phyloP scores from a whole-genome alignment of 2,113 vertebrate species.

The Rutilus rutilus region DNA sequence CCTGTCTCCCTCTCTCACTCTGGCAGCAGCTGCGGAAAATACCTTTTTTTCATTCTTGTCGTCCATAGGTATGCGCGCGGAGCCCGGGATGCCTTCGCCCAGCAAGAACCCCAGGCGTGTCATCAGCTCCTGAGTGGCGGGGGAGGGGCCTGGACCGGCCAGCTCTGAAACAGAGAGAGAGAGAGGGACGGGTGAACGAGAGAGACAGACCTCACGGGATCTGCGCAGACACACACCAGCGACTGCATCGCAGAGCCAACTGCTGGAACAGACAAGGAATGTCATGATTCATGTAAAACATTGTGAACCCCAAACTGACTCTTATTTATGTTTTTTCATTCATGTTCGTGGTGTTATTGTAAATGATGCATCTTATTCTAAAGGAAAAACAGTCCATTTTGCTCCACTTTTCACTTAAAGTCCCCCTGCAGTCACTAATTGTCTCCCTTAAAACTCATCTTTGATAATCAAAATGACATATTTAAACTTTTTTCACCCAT shows the following conservation, averaged over 20 bases:
- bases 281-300: not conserved
- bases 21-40: conserved; percentile 73
- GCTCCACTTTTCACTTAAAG: no score
- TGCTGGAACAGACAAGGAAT: not conserved
- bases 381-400: not conserved
- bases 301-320: not conserved
- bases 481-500: no score
- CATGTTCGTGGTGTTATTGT: not conserved
- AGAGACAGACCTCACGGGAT: conserved; percentile 15
- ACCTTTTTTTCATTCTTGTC: conserved; percentile 96
- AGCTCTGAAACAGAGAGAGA: conserved; percentile 71
- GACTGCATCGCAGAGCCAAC: not conserved
- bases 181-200: conserved; percentile 37
- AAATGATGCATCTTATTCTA: not conserved
- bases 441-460: no score
- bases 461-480: no score
- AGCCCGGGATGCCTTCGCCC: conserved; percentile 95
- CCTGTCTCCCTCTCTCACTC: conserved; percentile 53
- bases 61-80: conserved; percentile 90
- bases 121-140: conserved; percentile 98
- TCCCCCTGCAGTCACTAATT: no score
- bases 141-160: conserved; percentile 81
- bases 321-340: not conserved
- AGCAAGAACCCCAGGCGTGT: conserved; percentile 97
- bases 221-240: not conserved